Conservation (phyloP, 2,888 invertebrate genomes). For the Deilephila elpenor region DNA sequence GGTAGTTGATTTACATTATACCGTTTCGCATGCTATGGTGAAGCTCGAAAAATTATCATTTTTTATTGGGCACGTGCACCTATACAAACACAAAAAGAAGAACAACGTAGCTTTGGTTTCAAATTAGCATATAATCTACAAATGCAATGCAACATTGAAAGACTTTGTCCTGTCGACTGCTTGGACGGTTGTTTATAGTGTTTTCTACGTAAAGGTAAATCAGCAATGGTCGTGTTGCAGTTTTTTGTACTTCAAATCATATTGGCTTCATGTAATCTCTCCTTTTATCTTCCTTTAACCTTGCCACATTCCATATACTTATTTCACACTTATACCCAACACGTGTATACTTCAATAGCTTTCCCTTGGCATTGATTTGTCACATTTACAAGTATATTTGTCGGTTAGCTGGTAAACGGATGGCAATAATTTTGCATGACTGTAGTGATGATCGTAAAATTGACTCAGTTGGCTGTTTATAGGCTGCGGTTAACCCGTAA, state of each 20-base stretch:
- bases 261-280: no score
- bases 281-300: no score
- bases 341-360: neutral
- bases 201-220: no score
- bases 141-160: no score
- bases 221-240: no score
- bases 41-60: neutral
- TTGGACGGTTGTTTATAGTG: no score
- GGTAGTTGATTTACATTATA: neutral
- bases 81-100: neutral
- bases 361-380: slow-evolving; percentile 13
- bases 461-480: slow-evolving; percentile 33
- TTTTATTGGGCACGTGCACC: neutral
- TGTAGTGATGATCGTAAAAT: slow-evolving; percentile 40
- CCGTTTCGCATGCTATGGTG: neutral
- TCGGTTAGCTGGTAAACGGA: slow-evolving; percentile 36
- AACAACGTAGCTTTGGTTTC: neutral
- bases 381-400: slow-evolving; percentile 30
- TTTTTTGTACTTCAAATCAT: no score
- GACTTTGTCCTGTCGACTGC: no score
- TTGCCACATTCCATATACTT: no score
- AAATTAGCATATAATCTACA: no score
- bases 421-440: slow-evolving; percentile 47
- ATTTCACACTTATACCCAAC: neutral
- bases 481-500: slow-evolving; percentile 28